These are phyloP conservation scores for Poeciliopsis retropinna DNA, from an alignment of 2,113 vertebrate species.

Conservation along the genomic window DNA sequence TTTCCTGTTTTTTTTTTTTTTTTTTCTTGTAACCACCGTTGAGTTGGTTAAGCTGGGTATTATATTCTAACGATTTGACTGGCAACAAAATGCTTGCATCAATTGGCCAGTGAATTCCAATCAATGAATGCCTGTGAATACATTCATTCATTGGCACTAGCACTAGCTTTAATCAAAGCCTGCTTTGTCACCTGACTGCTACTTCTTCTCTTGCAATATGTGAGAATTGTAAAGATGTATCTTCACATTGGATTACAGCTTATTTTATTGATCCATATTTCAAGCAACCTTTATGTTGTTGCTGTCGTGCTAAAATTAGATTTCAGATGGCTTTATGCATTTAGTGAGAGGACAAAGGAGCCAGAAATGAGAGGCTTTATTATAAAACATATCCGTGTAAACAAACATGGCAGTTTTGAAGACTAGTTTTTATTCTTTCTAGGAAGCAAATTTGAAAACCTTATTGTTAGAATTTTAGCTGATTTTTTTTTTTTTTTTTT, in stretches of 20 bases:
- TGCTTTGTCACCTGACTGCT: no score
- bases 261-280: slow-evolving; percentile 32
- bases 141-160: no score
- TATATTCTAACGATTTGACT: no score
- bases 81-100: no score
- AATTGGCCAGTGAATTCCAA: no score
- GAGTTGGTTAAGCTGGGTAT: no score
- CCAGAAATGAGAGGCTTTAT: background rate
- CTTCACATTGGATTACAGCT: slow-evolving; percentile 4
- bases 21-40: no score
- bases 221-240: slow-evolving; percentile 35
- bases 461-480: slow-evolving; percentile 2
- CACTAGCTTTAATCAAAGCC: no score
- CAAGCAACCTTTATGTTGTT: slow-evolving; percentile 13
- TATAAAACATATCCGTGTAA: background rate
- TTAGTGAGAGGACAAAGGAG: background rate
- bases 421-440: slow-evolving; percentile 23
- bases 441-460: slow-evolving; percentile 17
- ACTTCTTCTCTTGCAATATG: no score
- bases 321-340: background rate
- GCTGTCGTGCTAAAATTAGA: slow-evolving; percentile 4
- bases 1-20: no score
- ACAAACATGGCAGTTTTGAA: slow-evolving; percentile 11
- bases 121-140: background rate
- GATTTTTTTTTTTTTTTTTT: slow-evolving; percentile 1